Evolutionary conservation across 1,140 invertebrate genomes (phyloP), one percentile per base, ranked within the genome.

Genomic region (Frieseomelitta varia): DNA sequence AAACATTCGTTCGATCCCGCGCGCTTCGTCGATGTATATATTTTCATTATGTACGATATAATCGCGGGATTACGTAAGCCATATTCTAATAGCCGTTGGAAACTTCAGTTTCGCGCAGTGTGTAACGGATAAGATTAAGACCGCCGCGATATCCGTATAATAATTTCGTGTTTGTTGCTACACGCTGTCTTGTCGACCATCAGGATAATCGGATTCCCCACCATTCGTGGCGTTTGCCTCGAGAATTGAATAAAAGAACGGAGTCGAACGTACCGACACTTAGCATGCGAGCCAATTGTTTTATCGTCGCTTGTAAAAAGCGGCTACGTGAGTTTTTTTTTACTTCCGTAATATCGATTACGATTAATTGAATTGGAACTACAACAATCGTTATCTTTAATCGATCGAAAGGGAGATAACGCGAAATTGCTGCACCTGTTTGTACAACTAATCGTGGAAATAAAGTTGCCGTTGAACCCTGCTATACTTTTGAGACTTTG

Each of bases 91-190:
- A 53, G 56, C 8, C 24, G 19, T 14, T 55, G 14, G n/a, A 53
- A 51, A 24, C 17, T 53, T 27, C 24, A n/a, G 73, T 55, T 81
- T 51, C n/a, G 68, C 12, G 47, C 55, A 81, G 24, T 56, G 24
- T 56, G 10, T 56, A 51, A 55, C 15, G 71, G 82, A 84, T 84
- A 84, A 84, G 76, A 79, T 84, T 84, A 79, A 61, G 56, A 79
- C 61, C 39, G 39, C 14, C 39, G 1, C 15, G 68, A 72, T 84
- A 84, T 84, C 30, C n/a, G n/a, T 67, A 21, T n/a, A 39, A 30
- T 53, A 79, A 79, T 63, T 58, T 24, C 39, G 39, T 47, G 17
- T 69, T 84, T 71, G 19, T 53, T 12, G 39, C 34, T 34, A 34
- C 39, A 53, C 8, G 39, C 39, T 47, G 39, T 6, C 6, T 47